Conservation (phyloP, 2,113 vertebrate genomes). For the Symphodus melops region DNA sequence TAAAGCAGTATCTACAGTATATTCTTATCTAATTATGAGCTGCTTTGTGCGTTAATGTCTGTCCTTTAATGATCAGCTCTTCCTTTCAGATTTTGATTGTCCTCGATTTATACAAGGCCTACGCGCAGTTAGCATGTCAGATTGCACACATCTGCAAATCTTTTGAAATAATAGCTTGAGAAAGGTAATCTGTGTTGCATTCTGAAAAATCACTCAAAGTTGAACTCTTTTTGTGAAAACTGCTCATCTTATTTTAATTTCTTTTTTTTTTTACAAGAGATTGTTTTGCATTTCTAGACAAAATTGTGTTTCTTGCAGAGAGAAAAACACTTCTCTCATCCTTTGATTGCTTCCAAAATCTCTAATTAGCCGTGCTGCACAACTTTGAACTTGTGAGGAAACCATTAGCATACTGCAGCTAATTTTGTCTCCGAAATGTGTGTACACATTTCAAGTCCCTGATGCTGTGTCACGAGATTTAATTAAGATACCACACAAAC, state of each 20-base stretch:
- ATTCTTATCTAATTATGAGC: no score
- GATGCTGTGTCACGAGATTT: background rate
- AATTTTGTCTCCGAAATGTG: background rate
- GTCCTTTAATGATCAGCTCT: no score
- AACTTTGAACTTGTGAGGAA: background rate
- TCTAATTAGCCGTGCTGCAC: background rate
- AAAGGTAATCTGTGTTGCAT: background rate
- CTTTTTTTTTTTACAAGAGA: no score
- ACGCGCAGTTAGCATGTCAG: no score
- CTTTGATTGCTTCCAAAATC: background rate
- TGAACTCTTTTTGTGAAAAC: background rate
- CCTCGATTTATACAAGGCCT: no score
- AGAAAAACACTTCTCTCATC: background rate
- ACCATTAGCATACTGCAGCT: background rate
- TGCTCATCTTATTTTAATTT: no score
- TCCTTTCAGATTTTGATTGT: no score
- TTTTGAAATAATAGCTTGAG: background rate
- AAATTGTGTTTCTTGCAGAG: background rate
- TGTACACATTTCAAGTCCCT: background rate
- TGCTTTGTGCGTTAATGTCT: no score
- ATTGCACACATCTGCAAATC: no score
- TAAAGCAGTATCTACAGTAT: no score
- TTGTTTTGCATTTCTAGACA: background rate
- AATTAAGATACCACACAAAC: background rate
- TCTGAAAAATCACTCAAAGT: background rate